These are phyloP conservation scores for Cranoglanis bouderius DNA, from an alignment of 2,113 vertebrate species.

Conservation along the genomic window DNA sequence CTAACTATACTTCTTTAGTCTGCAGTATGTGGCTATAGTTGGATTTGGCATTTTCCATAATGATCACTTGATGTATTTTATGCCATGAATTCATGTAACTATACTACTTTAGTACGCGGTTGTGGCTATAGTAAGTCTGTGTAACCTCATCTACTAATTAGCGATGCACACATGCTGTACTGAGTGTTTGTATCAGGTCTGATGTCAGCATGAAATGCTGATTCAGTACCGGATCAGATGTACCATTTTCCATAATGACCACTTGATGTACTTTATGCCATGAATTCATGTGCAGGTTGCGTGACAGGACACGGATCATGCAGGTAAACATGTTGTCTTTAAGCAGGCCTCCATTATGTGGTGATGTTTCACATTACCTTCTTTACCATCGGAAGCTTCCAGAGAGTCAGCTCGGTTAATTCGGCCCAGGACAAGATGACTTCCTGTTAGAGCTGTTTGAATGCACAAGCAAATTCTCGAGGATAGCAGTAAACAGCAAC, in stretches of 20 bases:
- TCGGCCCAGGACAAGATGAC: no score
- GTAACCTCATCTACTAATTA: background rate
- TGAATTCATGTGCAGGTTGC: background rate
- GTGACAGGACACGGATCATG: background rate
- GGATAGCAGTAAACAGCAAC: background rate
- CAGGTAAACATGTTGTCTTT: background rate
- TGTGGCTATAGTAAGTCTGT: background rate
- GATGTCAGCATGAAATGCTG: background rate
- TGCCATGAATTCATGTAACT: background rate
- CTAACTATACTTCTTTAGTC: background rate
- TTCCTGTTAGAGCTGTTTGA: background rate
- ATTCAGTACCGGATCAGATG: background rate
- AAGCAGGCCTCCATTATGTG: background rate
- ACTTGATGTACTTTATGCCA: background rate
- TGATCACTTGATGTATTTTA: no score
- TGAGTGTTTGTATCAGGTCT: background rate
- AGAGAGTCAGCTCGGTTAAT: background rate
- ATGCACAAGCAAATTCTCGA: background rate
- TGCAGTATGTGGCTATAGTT: no score
- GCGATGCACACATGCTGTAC: background rate
- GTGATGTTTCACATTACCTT: background rate
- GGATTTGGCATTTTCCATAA: no score
- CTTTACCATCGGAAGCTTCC: background rate
- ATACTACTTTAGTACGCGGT: background rate
- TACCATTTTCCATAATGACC: background rate